These are phyloP conservation scores for Eulemur macaco DNA, from an alignment of 2,113 vertebrate species.

Conservation along the genomic window DNA sequence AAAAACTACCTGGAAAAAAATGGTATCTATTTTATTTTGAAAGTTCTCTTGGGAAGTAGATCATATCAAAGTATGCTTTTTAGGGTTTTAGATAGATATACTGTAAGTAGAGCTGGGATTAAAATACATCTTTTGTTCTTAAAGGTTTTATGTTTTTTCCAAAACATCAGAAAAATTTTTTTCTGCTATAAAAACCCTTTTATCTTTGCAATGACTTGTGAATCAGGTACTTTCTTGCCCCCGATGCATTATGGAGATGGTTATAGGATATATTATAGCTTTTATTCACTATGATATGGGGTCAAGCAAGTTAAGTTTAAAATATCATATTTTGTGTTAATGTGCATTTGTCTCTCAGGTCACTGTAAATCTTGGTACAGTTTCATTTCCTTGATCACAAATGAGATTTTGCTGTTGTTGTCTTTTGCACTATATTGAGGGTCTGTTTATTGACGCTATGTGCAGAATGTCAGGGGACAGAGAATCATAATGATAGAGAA, in stretches of 20 bases:
- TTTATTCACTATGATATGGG: background rate
- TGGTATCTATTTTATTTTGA: constrained; percentile 25
- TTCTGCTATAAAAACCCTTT: constrained; percentile 41
- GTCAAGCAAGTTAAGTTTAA: constrained; percentile 35
- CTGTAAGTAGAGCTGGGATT: constrained; percentile 38
- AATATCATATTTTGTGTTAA: background rate
- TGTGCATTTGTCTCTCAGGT: background rate
- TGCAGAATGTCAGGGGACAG: background rate
- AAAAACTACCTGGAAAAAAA: background rate
- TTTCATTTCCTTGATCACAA: background rate
- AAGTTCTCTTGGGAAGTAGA: constrained; percentile 51
- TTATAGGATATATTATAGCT: background rate
- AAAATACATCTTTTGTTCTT: constrained; percentile 55
- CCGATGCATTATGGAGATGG: background rate
- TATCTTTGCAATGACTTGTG: constrained; percentile 28
- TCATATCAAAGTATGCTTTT: constrained; percentile 31
- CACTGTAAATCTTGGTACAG: background rate
- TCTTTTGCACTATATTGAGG: background rate
- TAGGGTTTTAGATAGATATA: background rate
- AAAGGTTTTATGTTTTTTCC: constrained; percentile 31
- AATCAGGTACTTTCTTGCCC: background rate
- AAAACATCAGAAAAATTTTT: constrained; percentile 33
- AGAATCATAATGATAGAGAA: background rate
- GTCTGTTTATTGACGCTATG: background rate
- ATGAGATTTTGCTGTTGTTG: background rate